Base-by-base conservation (phyloP, 2,113 vertebrate species). In the Xenopus borealis region DNA sequence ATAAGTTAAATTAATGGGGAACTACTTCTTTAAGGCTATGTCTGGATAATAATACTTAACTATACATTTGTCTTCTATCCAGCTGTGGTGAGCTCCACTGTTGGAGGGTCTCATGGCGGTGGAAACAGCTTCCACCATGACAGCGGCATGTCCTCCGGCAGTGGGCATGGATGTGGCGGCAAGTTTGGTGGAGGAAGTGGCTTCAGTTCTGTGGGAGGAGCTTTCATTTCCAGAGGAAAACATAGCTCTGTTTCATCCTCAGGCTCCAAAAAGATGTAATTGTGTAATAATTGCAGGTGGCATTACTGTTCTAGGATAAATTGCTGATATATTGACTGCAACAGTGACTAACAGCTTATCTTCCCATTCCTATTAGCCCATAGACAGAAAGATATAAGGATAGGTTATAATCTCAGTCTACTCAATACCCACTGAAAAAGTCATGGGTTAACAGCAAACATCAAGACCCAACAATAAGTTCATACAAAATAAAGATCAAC, bases 31-130 rank as follows among this genome's bases (percentile, higher is more conserved):
- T 40, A 40, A 40, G 16, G 5, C 40, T 7, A 69, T 53, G 27
- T 30, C 10, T 4, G 2, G 64, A 1, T 50, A 12, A 19, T 6
- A 13, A 50, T 12, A 13, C 11, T 16, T 50, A 12, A 19, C 73
- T 10, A 13, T 12, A 13, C 19, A n/a, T 27, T 10, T 57, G 8
- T 27, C 64, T 46, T 71, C 33, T 19, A 20, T 19, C 7, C 0
- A 71, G 61, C 52, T 8, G 30, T 75, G 12, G 63, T 58, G n/a
- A 67, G 74, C 63, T 72, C 71, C 18, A 59, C 4, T 50, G 18
- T 17, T 46, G 73, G 73, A 63, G 73, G 7, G 58, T 5, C 3
- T 0, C 23, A n/a, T 58, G 64, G 68, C 6, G 27, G 78, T 19
- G 58, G 47, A 16, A 47, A 52, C 52, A 23, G 46, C 45, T 30